Base-by-base conservation (phyloP, 2,888 invertebrate species). In the Agonopterix subpropinquella region DNA sequence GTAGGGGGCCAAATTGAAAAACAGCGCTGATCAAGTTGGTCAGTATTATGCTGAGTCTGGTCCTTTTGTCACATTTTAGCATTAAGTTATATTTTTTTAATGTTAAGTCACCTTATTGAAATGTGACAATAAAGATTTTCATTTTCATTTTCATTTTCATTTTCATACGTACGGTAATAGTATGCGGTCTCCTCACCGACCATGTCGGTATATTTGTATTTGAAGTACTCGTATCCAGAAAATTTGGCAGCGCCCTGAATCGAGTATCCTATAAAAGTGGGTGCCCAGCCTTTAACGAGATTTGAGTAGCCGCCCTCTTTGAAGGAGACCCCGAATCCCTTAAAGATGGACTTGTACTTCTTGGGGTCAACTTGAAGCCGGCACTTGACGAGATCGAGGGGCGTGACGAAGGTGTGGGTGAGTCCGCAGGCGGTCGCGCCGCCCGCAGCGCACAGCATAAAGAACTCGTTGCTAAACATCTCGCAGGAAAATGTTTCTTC, bases 191-290 rank as follows among this genome's bases (percentile, higher is more conserved):
- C 96, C 80, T 95, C 95, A 53, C 93, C 94, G 42, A 94, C 72
- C 57, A 94, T 62, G 1, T 90, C 84, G 13, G 92, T 80, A 74
- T 95, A 97, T 54, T 92, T 70, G 51, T 93, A 92, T 82, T 97
- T 97, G 88, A 97, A 97, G 54, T 93, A 90, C 85, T 97, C 97
- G 80, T 97, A 97, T 50, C 97, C 92, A 49, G 94, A 91, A 77
- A 97, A 97, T 80, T 97, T 97, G 73, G 91, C 92, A 9, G 93
- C 78, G 50, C 95, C 95, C 86, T 89, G 82, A 2, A 78, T 70
- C 3, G 96, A 95, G 80, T 97, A 97, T 41, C 97, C 97, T 59
- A 95, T 82, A 11, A 93, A 81, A 5, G 97, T 97, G 36, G 97
- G 96, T 43, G 95, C 95, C 97, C 97, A 97, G 58, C 97, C 97